Evolutionary conservation across 2,113 vertebrate species (phyloP), one percentile per base, ranked within the genome.

Genomic region (Pagrus major): DNA sequence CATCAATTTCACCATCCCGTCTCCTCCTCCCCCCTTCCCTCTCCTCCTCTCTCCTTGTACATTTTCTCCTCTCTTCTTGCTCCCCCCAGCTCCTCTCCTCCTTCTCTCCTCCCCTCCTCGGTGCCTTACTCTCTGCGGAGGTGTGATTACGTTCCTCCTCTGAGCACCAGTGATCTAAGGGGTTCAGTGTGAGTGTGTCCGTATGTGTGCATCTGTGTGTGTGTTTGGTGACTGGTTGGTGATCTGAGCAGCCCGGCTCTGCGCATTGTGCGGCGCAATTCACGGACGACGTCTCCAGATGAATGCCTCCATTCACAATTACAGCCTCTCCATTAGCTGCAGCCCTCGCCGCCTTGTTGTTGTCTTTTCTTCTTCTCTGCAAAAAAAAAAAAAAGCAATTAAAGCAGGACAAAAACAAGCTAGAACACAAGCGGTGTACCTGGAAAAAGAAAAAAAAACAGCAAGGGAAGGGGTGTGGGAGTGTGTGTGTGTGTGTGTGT

Each of bases 291-390:
- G 88, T 93, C 92, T 94, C 86, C 86, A 93, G 90, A 93, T 93
- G 92, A 94, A 94, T 93, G 91, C 90, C 71, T 90, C 92, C 91
- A 93, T 94, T 94, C 92, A 93, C 90, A 92, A 91, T 92, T 90
- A 90, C 91, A 92, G 93, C 86, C 90, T 92, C 92, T 93, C 92
- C 91, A 93, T 93, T 93, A 93, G 91, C 88, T 81, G 85, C 87
- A 85, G 88, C 86, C 66, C 76, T 88, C 58, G 6, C 80, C 39
- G 83, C 81, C 90, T 87, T 88, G 91, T 92, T 93, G 91, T 93
- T 88, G 90, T 91, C 90, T 90, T 91, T 87, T 87, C 81, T 91
- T 91, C 78, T 74, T 86, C 81, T 78, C 82, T 87, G 86, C 72
- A 73, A 84, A 77, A 88, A 74, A 85, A 84, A 68, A 67, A 86